Base-by-base conservation (phyloP, 2,888 invertebrate genomes). In the Caenorhabditis sp. region DNA sequence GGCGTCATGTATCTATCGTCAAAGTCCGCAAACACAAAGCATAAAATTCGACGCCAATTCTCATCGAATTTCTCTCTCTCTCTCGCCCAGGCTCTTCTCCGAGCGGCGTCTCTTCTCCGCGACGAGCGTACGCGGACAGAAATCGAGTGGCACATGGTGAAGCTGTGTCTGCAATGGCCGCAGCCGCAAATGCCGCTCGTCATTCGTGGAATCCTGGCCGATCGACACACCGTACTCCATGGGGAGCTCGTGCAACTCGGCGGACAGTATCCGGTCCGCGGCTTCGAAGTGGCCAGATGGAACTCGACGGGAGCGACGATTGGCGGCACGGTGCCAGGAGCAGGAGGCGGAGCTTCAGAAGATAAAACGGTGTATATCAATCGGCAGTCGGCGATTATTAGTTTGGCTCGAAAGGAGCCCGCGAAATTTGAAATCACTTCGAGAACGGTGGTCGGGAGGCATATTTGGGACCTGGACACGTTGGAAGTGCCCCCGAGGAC, bases 251-350 rank as follows among this genome's bases (percentile, higher is more conserved):
- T 90, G n/a, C 76, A 84, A 3, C 74, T 86, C 61, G 82, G 85
- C 10, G 86, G 88, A 24, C 91, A 91, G 73, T 91, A 76, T 68
- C 91, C 91, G 6, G 79, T 91, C 47, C 88, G 88, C 41, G 89
- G 89, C 26, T 91, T 91, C 74, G 85, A 86, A 8, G 87, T 90
- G 14, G 68, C 88, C 4, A 84, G 87, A 38, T 91, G 90, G 91
- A 90, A 89, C 70, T 91, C 91, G 12, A 41, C 69, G 24, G 69
- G 49, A 10, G 64, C 28, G 2, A 7, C 90, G n/a, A 5, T 44
- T 35, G 31, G 31, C 12, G 38, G 38, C 12, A 38, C 38, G 2
- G 59, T 80, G 8, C 85, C 82, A 54, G 75, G 68, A 16, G 70
- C 44, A 10, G 64, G 61, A n/a, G 56, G 66, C 19, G 47, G 58